Evolutionary conservation across 1,140 invertebrate genomes (phyloP).

Genomic region (Apolygus lucorum): DNA sequence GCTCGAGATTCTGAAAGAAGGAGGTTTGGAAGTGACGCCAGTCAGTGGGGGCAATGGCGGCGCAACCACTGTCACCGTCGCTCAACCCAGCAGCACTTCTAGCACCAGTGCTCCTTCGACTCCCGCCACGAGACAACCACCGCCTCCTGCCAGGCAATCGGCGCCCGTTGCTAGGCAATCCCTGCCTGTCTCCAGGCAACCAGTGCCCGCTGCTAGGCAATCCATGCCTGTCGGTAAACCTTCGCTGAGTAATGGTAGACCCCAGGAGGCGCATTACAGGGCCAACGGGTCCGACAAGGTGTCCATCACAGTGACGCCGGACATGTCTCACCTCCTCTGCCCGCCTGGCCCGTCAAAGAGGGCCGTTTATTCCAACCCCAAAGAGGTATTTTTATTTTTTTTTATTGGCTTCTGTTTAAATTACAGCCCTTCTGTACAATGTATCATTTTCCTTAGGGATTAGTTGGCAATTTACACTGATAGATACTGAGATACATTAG

Average conservation of each 20-base stretch:
- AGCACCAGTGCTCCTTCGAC: not conserved
- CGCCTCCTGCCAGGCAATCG: constrained; percentile 36
- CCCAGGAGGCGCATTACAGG: constrained; percentile 22
- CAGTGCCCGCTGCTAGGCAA: not conserved
- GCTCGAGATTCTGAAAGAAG: constrained; percentile 60
- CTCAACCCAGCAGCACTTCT: not conserved
- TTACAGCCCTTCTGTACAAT: too few species aligned
- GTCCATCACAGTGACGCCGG: constrained; percentile 47
- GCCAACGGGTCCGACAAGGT: constrained; percentile 33
- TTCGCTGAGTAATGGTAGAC: not conserved
- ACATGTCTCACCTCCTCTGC: constrained; percentile 44
- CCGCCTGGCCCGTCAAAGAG: constrained; percentile 33
- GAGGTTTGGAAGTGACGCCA: constrained; percentile 61
- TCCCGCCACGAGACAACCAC: constrained; percentile 30
- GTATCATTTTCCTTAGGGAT: too few species aligned
- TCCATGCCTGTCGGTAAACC: not conserved
- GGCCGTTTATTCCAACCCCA: constrained; percentile 57
- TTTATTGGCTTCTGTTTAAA: too few species aligned
- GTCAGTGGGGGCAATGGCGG: constrained; percentile 39
- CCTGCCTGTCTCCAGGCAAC: not conserved
- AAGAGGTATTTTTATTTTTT: too few species aligned
- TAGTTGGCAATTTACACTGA: too few species aligned
- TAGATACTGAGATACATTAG: too few species aligned
- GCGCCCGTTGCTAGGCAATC: not conserved
- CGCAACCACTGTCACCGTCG: constrained; percentile 27